Conservation (phyloP, 1,140 invertebrate species). For the Apis dorsata region DNA sequence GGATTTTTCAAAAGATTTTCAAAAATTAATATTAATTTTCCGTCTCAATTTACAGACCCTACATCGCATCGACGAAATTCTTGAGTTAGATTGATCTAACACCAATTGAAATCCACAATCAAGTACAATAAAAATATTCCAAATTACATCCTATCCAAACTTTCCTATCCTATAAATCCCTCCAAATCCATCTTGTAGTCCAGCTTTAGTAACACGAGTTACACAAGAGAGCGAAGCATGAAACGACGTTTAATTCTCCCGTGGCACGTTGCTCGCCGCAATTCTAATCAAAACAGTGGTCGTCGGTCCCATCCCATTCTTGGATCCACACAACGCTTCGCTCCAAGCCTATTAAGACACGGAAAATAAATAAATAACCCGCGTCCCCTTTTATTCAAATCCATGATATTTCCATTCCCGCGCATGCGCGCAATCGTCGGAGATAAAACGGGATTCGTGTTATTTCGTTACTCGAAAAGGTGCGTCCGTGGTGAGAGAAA, state of each 20-base stretch:
- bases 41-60: too few species aligned
- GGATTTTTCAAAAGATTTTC: too few species aligned
- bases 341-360: slow-evolving; percentile 14
- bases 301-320: neutral
- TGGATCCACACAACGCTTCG: neutral
- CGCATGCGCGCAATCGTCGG: neutral
- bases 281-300: slow-evolving; percentile 19
- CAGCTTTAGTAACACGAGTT: too few species aligned
- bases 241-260: neutral
- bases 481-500: slow-evolving; percentile 42
- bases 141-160: too few species aligned
- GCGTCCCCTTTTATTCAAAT: slow-evolving; percentile 6
- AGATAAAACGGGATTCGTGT: slow-evolving; percentile 9
- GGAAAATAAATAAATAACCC: slow-evolving; percentile 16
- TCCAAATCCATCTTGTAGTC: too few species aligned
- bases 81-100: too few species aligned
- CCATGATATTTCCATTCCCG: slow-evolving; percentile 20
- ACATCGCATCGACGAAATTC: too few species aligned
- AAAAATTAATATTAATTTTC: too few species aligned
- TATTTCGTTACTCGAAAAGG: slow-evolving; percentile 23
- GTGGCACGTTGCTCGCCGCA: neutral
- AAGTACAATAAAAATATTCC: too few species aligned
- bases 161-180: too few species aligned
- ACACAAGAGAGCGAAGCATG: neutral
- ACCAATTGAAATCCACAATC: too few species aligned